Evolutionary conservation across 2,113 vertebrate species (phyloP).

Genomic region (Ptychochromis oligacanthus): DNA sequence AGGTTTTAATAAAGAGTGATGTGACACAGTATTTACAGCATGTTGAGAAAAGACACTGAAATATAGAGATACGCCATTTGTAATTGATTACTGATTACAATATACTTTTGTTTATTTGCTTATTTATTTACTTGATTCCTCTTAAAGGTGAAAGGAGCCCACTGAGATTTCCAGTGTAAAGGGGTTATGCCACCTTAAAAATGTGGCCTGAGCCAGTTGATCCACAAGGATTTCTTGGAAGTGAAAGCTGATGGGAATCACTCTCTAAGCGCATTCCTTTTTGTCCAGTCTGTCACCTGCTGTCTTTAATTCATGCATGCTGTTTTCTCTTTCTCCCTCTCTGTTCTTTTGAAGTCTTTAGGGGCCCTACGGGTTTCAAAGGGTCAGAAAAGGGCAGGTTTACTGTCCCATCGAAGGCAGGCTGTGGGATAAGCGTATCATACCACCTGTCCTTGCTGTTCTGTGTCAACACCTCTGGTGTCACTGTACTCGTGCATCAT

Average conservation of each 20-base stretch:
- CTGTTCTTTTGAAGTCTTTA: constrained; percentile 70
- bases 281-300: constrained; percentile 64
- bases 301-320: constrained; percentile 68
- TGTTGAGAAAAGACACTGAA: not conserved
- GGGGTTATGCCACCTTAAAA: not conserved
- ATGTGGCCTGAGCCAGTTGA: not conserved
- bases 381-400: constrained; percentile 66
- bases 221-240: constrained; percentile 36
- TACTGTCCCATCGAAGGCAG: constrained; percentile 59
- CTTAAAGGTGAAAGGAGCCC: not conserved
- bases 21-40: not conserved
- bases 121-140: not conserved
- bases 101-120: too few species aligned
- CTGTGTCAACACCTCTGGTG: constrained; percentile 69
- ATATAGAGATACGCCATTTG: too few species aligned
- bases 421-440: constrained; percentile 43
- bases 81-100: not conserved
- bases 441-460: constrained; percentile 69
- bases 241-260: constrained; percentile 38
- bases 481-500: constrained; percentile 58
- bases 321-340: constrained; percentile 58
- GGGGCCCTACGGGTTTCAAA: constrained; percentile 69
- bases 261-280: constrained; percentile 31
- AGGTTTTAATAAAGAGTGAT: not conserved
- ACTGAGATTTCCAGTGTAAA: not conserved